A percentile compares a stretch with the other conserved stretches of the same genome.
Evolutionary conservation across 2,888 invertebrate species (phyloP).

Genomic region (Entomobrya multifasciata): DNA sequence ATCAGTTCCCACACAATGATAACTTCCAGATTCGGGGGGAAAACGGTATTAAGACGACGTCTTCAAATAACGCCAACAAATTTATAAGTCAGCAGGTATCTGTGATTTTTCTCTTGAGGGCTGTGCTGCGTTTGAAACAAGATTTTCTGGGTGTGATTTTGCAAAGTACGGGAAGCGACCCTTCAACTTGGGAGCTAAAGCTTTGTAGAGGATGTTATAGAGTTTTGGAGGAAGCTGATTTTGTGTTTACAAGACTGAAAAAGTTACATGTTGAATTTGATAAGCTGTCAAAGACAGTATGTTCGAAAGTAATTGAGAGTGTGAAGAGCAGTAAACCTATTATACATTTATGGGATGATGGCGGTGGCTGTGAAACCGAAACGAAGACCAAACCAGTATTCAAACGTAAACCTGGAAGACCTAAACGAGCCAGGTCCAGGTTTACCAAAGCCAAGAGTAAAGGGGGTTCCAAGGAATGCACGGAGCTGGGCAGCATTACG

Average conservation of each 20-base stretch:
- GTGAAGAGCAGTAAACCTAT: neutral
- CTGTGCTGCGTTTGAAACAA: constrained; percentile 13
- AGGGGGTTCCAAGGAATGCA: neutral
- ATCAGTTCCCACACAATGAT: neutral
- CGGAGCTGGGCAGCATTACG: neutral
- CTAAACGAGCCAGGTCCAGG: neutral
- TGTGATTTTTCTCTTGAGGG: constrained; percentile 34
- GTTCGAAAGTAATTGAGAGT: neutral
- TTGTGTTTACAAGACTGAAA: constrained; percentile 41
- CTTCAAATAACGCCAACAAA: neutral
- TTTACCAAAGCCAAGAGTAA: neutral
- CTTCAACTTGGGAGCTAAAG: constrained; percentile 16
- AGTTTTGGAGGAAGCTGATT: constrained; percentile 38
- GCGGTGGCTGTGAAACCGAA: neutral
- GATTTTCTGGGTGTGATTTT: constrained; percentile 5
- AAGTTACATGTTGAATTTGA: constrained; percentile 49
- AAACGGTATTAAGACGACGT: neutral
- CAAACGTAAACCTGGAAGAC: neutral
- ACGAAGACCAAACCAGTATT: neutral
- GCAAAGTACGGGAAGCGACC: neutral
- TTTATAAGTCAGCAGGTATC: constrained; percentile 17
- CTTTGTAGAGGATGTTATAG: constrained; percentile 28
- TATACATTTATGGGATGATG: no score
- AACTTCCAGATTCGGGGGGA: neutral
- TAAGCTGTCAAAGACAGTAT: neutral